phyloP scores from a whole-genome alignment of 92 coral and sea anemone genomes.

The Phenganax stokvisi region DNA sequence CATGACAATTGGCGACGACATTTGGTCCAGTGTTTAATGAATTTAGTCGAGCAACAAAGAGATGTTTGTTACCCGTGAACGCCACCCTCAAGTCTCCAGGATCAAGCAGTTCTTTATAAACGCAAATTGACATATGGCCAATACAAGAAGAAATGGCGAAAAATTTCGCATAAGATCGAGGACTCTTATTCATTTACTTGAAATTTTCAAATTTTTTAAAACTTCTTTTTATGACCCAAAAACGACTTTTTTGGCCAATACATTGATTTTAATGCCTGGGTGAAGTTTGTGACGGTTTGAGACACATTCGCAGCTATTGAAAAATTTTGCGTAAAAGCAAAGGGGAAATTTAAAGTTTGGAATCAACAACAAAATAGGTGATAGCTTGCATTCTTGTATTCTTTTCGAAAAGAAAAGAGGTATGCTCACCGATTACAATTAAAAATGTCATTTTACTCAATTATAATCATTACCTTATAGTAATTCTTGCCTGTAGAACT shows the following conservation, averaged over 20 bases:
- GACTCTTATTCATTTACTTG: not conserved
- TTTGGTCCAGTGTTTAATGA: not conserved
- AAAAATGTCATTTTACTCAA: not conserved
- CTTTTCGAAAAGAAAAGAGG: not conserved
- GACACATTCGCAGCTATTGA: too few species aligned
- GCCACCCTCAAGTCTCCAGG: not conserved
- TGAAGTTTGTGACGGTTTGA: too few species aligned
- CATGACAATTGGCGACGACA: not conserved
- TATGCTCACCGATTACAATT: not conserved
- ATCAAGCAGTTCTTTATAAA: not conserved
- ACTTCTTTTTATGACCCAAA: too few species aligned
- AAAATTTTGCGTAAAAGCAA: too few species aligned
- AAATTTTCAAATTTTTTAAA: too few species aligned
- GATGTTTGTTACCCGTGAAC: not conserved
- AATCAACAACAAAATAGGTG: not conserved
- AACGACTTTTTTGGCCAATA: too few species aligned
- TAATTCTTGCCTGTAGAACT: constrained; percentile 79
- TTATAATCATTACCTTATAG: constrained; percentile 59
- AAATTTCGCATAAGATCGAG: too few species aligned
- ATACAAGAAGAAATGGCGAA: too few species aligned
- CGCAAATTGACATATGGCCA: too few species aligned
- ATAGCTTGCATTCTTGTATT: not conserved
- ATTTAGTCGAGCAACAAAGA: not conserved
- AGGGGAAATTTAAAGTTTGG: too few species aligned
- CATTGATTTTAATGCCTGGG: too few species aligned